These are phyloP conservation scores for Syngnathoides biaculeatus DNA, from an alignment of 2,113 vertebrate genomes.

Conservation along the genomic window DNA sequence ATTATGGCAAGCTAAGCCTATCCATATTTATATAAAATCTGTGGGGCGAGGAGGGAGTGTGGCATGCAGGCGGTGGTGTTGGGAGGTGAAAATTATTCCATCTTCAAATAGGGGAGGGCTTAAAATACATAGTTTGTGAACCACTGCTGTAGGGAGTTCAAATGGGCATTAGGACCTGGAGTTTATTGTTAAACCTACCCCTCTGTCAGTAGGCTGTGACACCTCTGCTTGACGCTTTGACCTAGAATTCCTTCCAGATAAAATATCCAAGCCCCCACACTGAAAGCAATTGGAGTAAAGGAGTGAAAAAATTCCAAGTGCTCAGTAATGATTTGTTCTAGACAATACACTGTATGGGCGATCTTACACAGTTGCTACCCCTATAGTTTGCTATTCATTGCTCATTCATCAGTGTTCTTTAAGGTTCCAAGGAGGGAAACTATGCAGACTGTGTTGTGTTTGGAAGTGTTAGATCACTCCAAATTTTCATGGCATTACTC, in stretches of 20 bases:
- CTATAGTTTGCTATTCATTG: neutral
- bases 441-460: neutral
- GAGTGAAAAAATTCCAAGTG: constrained; percentile 9
- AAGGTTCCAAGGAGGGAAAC: neutral
- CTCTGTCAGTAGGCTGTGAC: constrained; percentile 20
- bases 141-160: neutral
- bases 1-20: too few species aligned
- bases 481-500: neutral
- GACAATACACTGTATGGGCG: constrained; percentile 29
- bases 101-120: too few species aligned
- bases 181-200: neutral
- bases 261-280: constrained; percentile 34
- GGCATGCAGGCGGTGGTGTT: too few species aligned
- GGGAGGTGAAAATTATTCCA: too few species aligned
- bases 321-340: neutral
- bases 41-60: too few species aligned
- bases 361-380: constrained; percentile 30
- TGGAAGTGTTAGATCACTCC: neutral
- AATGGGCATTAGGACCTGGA: neutral
- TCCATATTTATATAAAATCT: too few species aligned
- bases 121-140: too few species aligned
- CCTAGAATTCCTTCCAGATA: constrained; percentile 66
- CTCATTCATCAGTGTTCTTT: neutral
- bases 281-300: constrained; percentile 3
- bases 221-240: constrained; percentile 40